Percentiles rank a stretch among this genome's conserved stretches.
These are phyloP conservation scores for Agelastica alni DNA, from an alignment of 2,888 invertebrate species.

Conservation along the genomic window DNA sequence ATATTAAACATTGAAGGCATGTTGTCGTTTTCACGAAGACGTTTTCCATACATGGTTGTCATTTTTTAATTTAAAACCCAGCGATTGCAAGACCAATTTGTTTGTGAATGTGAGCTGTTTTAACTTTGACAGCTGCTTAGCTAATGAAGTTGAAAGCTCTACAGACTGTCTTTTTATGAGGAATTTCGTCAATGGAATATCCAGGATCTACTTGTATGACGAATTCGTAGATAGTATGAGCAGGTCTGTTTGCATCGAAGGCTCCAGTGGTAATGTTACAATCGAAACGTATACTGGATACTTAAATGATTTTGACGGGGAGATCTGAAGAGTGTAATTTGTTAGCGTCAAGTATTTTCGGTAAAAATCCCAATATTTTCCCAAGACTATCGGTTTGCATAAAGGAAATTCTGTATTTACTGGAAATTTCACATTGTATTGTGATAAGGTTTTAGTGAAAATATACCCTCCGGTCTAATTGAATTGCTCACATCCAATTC, in stretches of 20 bases:
- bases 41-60: no score
- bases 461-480: neutral
- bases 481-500: constrained; percentile 3
- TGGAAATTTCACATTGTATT: constrained; percentile 35
- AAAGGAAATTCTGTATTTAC: constrained; percentile 3
- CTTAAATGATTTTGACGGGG: constrained; percentile 32
- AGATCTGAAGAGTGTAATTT: constrained; percentile 33
- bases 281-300: constrained; percentile 31
- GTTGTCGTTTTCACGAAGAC: no score
- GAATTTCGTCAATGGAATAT: constrained; percentile 43
- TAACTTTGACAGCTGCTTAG: neutral
- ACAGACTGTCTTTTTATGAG: constrained; percentile 16
- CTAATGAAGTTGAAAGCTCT: neutral
- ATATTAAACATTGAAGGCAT: no score
- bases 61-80: neutral
- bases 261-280: constrained; percentile 44
- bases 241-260: constrained; percentile 41
- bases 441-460: constrained; percentile 37
- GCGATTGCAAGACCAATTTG: neutral
- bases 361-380: constrained; percentile 5
- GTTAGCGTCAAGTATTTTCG: constrained; percentile 11
- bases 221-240: constrained; percentile 47
- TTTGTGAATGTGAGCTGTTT: neutral
- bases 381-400: neutral
- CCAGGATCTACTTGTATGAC: constrained; percentile 44